Conservation (phyloP, 2,797 vertebrate genomes). For the Streptopelia turtur region DNA sequence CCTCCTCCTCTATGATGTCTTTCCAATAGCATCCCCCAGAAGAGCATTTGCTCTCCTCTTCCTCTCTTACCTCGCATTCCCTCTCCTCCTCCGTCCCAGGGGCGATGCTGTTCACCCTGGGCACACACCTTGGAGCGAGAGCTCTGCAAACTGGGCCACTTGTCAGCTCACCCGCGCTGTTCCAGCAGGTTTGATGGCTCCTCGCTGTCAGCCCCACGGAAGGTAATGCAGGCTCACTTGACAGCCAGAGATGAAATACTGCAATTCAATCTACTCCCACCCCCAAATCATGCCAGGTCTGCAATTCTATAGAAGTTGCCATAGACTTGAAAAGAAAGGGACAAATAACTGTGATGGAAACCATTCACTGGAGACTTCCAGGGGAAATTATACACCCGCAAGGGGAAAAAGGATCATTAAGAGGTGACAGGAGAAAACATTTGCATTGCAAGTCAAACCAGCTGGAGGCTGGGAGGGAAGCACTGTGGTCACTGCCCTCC, state of each 20-base stretch:
- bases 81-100: constrained; percentile 39
- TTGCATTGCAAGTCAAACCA: constrained; percentile 65
- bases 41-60: constrained; percentile 39
- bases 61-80: constrained; percentile 21
- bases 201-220: not conserved
- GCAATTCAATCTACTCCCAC: constrained; percentile 31
- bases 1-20: constrained; percentile 62
- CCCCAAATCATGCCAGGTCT: constrained; percentile 10
- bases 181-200: not conserved
- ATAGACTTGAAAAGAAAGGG: constrained; percentile 18
- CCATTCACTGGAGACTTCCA: constrained; percentile 45
- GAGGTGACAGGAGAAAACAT: constrained; percentile 62
- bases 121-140: fast-evolving
- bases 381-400: constrained; percentile 35
- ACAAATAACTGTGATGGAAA: constrained; percentile 50
- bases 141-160: not conserved
- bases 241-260: constrained; percentile 14
- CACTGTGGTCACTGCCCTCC: constrained; percentile 63
- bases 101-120: fast-evolving
- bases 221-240: not conserved
- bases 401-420: constrained; percentile 50
- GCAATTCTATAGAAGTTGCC: not conserved
- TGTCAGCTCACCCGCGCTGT: not conserved
- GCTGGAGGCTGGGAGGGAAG: constrained; percentile 56
- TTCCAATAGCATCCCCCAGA: constrained; percentile 59